These are phyloP conservation scores for Tauraco erythrolophus DNA, from an alignment of 2,113 vertebrate genomes.

Conservation along the genomic window DNA sequence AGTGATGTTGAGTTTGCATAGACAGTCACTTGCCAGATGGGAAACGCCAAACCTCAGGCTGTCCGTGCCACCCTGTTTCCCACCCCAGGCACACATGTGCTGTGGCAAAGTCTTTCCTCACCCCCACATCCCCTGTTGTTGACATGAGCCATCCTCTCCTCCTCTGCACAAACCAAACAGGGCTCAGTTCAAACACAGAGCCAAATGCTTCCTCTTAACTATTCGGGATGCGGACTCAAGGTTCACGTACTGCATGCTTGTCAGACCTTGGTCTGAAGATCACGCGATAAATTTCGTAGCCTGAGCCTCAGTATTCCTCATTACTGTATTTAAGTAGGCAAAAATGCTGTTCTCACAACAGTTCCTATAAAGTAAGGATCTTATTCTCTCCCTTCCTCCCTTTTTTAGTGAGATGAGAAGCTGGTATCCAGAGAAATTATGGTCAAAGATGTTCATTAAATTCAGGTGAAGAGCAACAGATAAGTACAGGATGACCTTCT, in stretches of 20 bases:
- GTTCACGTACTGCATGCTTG: fast-evolving
- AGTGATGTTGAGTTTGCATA: background rate
- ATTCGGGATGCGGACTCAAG: background rate
- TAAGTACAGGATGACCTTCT: background rate
- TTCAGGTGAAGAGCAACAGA: background rate
- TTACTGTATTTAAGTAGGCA: background rate
- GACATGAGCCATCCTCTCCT: fast-evolving
- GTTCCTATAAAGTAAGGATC: background rate
- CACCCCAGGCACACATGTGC: fast-evolving
- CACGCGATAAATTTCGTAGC: background rate
- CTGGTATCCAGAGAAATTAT: background rate
- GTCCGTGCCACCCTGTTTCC: background rate
- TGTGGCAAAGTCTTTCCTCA: background rate
- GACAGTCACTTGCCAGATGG: background rate
- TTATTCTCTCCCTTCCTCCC: background rate
- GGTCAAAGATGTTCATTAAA: background rate
- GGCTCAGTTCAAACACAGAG: background rate
- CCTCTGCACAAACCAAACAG: background rate
- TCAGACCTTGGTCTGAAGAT: background rate
- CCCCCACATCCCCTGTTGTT: no score
- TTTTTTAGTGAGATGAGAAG: background rate
- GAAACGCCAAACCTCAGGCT: background rate
- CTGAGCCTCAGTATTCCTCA: background rate
- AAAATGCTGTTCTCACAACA: background rate
- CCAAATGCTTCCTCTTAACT: background rate